A percentile compares a stretch with the other conserved stretches of the same genome.
Conservation (phyloP, 2,113 vertebrate species). For the Raphicerus campestris region DNA sequence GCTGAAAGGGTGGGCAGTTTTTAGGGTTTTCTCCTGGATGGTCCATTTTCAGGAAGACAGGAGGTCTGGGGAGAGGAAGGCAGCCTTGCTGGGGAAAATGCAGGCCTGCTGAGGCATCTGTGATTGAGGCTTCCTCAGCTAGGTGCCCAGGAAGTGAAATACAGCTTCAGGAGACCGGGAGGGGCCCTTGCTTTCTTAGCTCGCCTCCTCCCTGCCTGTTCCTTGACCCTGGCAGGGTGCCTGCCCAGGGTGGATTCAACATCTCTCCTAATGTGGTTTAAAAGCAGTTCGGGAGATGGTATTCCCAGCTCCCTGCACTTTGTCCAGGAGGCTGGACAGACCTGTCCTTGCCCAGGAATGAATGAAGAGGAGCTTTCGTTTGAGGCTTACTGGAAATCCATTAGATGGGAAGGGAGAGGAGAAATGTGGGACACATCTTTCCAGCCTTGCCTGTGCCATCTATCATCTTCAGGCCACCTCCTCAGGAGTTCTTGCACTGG, state of each 20-base stretch:
- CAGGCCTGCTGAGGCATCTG: background rate
- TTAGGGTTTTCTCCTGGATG: background rate
- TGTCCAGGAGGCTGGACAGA: background rate
- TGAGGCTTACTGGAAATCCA: background rate
- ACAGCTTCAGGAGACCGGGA: background rate
- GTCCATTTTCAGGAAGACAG: background rate
- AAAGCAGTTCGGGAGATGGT: background rate
- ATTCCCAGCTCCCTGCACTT: background rate
- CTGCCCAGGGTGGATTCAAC: background rate
- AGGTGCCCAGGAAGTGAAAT: background rate
- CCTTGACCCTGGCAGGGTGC: background rate
- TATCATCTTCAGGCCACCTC: background rate
- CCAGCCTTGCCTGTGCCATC: too few species aligned
- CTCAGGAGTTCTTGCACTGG: background rate
- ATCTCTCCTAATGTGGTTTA: background rate
- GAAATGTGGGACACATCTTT: background rate
- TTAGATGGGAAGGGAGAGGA: background rate
- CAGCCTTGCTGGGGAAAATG: background rate
- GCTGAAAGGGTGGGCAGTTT: background rate
- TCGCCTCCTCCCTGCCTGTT: background rate
- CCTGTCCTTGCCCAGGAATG: background rate
- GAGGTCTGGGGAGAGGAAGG: background rate
- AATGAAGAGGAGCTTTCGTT: background rate
- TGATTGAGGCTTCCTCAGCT: rapidly evolving
- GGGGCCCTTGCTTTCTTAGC: background rate